Evolutionary conservation across 2,113 vertebrate species (phyloP).

Genomic region (human): DNA sequence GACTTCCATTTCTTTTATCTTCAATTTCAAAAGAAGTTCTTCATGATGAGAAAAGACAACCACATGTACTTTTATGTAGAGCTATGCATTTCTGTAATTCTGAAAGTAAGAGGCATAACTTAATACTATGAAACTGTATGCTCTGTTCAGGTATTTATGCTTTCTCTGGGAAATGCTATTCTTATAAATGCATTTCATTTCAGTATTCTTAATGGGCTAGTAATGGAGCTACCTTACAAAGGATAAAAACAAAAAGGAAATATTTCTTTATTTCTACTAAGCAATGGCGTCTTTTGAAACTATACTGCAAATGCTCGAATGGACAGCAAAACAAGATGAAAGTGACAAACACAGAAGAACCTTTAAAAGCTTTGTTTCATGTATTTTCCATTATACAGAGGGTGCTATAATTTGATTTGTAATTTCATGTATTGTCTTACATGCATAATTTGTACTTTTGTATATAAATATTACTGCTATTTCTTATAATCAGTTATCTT

Average conservation of each 20-base stretch:
- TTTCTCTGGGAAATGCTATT: conserved; percentile 3
- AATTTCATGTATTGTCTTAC: background rate
- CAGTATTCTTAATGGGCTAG: background rate
- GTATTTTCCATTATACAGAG: background rate
- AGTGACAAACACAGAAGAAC: background rate
- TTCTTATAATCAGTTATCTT: background rate
- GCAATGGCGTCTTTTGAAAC: conserved; percentile 29
- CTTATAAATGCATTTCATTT: background rate
- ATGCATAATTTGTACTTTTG: background rate
- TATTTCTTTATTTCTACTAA: conserved; percentile 42
- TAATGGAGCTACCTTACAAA: background rate
- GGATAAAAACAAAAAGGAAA: background rate
- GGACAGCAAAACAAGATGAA: conserved; percentile 11
- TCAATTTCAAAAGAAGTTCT: conserved; percentile 34
- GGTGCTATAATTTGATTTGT: background rate
- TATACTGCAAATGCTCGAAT: background rate
- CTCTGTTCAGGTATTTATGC: background rate
- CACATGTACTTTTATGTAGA: conserved; percentile 6
- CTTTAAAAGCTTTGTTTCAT: background rate
- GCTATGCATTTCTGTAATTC: background rate
- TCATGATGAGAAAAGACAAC: conserved; percentile 11
- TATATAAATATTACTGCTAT: background rate
- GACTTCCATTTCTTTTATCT: conserved; percentile 35
- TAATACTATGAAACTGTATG: background rate
- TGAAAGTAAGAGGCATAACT: conserved; percentile 3